Evolutionary conservation across 2,113 vertebrate species (phyloP), one percentile per base, ranked within the genome.

Genomic region (Australoheros scitulus): DNA sequence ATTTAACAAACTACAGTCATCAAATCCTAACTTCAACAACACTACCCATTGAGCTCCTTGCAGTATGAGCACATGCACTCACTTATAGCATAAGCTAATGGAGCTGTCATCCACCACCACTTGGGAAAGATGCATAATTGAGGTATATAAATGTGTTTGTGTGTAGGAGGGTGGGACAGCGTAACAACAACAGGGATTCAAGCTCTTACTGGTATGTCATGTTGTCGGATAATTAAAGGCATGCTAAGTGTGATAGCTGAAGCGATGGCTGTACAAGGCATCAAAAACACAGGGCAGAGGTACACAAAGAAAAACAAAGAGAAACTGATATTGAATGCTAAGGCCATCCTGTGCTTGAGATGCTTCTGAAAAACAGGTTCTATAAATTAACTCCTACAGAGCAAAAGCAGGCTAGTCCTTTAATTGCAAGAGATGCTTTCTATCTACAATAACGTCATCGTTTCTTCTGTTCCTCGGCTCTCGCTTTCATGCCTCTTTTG

Each of bases 111-210:
- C 82, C 83, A 68, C 79, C 64, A 83, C 60, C 85, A 77, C 84
- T 86, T 59, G n/a, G 83, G 81, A 85, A 86, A 86, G 88, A 87
- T 84, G 88, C 92, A 90, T 93, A 91, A 93, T 89, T 90, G 70
- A 93, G 84, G 91, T 89, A 83, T 87, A 76, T 84, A 88, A 92
- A 92, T 91, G 91, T 83, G 89, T 83, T 87, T 81, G 86, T 90
- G 91, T 85, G 92, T 87, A 82, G 89, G 89, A 78, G 80, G 74
- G 36, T 74, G 77, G 55, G 76, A 75, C 85, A 88, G 85, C 61
- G 10, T 91, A 90, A 92, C 87, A 90, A 80, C 90, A 83, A 79
- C 79, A 64, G 59, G 72, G 87, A 91, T 85, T 86, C 70, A 50
- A 61, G 65, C 80, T 80, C 85, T 88, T 89, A 93, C 92, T 91